A percentile compares a stretch with the other conserved stretches of the same genome.
Evolutionary conservation across 2,888 invertebrate genomes (phyloP).

Genomic region (Gonocerus acuteangulatus): DNA sequence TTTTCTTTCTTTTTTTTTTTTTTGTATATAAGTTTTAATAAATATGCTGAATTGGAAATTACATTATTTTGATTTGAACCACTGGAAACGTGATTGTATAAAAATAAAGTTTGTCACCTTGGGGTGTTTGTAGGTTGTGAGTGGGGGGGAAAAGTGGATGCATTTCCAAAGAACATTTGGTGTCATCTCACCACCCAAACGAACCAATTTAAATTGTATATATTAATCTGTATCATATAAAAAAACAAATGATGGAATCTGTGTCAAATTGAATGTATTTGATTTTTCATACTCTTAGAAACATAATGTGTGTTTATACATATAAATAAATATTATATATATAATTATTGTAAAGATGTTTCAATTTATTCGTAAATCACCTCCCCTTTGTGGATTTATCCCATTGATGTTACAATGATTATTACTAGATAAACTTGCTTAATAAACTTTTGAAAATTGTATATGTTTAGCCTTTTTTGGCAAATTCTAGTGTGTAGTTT

Average conservation of each 20-base stretch:
- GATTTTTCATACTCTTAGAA: constrained; percentile 30
- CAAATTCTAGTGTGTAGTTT: too few species aligned
- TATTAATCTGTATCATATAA: constrained; percentile 31
- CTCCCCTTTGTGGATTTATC: neutral
- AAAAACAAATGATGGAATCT: constrained; percentile 10
- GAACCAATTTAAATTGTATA: constrained; percentile 32
- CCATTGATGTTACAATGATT: too few species aligned
- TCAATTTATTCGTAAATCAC: constrained; percentile 23
- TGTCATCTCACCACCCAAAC: constrained; percentile 28
- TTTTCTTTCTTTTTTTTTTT: too few species aligned
- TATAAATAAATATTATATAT: constrained; percentile 18
- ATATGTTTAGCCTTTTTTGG: too few species aligned
- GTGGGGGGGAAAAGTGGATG: neutral
- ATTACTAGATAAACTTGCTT: too few species aligned
- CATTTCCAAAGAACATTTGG: constrained; percentile 19
- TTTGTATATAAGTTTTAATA: too few species aligned
- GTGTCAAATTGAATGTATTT: constrained; percentile 33
- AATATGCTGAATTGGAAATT: too few species aligned
- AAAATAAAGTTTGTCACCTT: too few species aligned
- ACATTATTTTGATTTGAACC: too few species aligned
- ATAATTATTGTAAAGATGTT: constrained; percentile 18
- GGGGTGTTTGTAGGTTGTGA: too few species aligned
- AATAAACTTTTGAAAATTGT: too few species aligned
- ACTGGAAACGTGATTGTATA: too few species aligned
- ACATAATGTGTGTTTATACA: constrained; percentile 31